Conservation (phyloP, 2,113 vertebrate species). For the Oncorhynchus keta region DNA sequence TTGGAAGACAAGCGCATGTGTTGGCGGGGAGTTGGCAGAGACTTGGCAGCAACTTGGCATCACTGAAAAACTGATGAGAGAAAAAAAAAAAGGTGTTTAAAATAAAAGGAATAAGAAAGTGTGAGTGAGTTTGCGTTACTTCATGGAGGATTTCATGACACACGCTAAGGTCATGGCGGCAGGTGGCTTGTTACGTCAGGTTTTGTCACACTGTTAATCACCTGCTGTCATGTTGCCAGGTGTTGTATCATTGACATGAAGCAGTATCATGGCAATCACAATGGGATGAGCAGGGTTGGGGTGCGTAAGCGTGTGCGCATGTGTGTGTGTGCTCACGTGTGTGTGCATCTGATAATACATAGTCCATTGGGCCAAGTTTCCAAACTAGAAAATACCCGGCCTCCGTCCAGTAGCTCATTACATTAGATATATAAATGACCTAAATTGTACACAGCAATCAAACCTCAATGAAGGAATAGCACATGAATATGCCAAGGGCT, state of each 20-base stretch:
- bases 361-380: neutral
- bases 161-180: neutral
- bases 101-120: neutral
- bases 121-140: neutral
- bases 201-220: neutral
- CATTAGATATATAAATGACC: neutral
- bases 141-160: neutral
- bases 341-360: neutral
- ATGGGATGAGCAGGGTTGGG: neutral
- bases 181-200: neutral
- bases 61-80: neutral
- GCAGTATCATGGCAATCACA: neutral
- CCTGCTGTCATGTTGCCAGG: neutral
- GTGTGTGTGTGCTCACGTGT: neutral
- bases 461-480: neutral
- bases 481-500: neutral
- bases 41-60: neutral
- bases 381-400: neutral
- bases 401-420: slow-evolving; percentile 1
- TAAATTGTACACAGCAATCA: neutral
- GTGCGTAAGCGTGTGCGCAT: neutral
- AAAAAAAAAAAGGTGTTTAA: neutral
- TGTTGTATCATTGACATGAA: neutral
- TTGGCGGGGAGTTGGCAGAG: too few species aligned
- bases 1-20: neutral